Evolutionary conservation across 2,113 vertebrate species (phyloP), one percentile per base, ranked within the genome.

Genomic region (Canis aureus): DNA sequence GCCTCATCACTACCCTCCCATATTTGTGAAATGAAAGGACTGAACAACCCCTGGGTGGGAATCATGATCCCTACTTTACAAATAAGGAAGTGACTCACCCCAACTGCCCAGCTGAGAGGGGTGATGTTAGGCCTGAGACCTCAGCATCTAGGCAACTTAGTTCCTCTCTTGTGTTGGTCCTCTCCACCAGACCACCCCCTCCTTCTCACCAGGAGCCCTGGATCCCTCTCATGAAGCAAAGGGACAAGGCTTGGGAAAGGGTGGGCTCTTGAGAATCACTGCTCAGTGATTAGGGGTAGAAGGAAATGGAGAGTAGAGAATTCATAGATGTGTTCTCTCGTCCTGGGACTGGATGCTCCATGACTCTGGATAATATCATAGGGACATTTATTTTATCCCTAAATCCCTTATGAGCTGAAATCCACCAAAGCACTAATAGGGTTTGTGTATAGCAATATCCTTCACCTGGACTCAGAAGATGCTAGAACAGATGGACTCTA

Each of bases 261-360:
- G 22, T 35, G 43, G 22, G 55, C 19, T 86, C 81, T 32, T 12
- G 11, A 23, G n/a, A 78, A 8, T 12, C 0, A 27, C 66, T 35
- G n/a, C 7, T 17, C 16, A 32, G 60, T 1, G 1, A 43, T 35
- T 35, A 1, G 1, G 55, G 17, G 29, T 49, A 25, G 82, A 67
- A n/a, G 9, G 73, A 74, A 9, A 10, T 25, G 0, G 5, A 11
- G 16, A 6, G 11, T 7, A 23, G 13, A 15, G 13, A 27, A 62
- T 3, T 20, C 7, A 11, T 17, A 22, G 12, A 11, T 1, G 5
- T 13, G 4, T 19, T n/a, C 32, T 23, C 76, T 16, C 2, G 20
- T 38, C 10, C 12, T 17, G 1, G 0, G 43, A 3, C 55, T n/a
- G 11, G 79, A 19, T 23, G 49, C 2, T 16, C 43, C 35, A 13